phyloP scores from a whole-genome alignment of 2,797 vertebrate species.

The Hyperoplus immaculatus region DNA sequence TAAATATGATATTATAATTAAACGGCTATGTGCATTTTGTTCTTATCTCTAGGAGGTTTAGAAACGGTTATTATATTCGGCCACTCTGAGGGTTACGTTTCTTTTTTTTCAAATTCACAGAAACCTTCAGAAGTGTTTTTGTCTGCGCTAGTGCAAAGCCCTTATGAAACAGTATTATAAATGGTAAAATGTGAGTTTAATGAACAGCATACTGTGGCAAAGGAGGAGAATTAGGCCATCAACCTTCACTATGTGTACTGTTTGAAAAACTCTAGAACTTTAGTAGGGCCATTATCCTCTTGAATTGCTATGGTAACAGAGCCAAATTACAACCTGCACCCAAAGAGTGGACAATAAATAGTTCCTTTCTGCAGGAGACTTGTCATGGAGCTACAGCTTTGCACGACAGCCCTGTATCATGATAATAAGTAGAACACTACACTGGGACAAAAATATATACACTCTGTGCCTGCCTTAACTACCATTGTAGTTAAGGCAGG shows the following conservation, averaged over 20 bases:
- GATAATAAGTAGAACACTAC: not conserved
- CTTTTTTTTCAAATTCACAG: constrained; percentile 41
- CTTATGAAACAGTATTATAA: constrained; percentile 22
- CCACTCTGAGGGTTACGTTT: constrained; percentile 13
- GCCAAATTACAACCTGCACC: constrained; percentile 70
- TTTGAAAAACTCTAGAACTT: constrained; percentile 37
- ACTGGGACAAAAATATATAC: not conserved
- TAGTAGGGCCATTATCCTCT: constrained; percentile 59
- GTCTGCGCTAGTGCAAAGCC: not conserved
- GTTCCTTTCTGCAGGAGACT: constrained; percentile 33
- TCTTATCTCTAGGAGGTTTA: constrained; percentile 34
- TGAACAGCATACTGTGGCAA: constrained; percentile 30
- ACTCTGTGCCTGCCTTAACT: not conserved
- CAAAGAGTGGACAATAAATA: constrained; percentile 57
- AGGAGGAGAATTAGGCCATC: constrained; percentile 39
- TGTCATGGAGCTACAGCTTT: not conserved
- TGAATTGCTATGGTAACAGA: constrained; percentile 66
- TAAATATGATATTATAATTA: constrained; percentile 34
- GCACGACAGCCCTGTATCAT: constrained; percentile 5
- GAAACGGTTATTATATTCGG: constrained; percentile 21
- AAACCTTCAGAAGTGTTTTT: constrained; percentile 25
- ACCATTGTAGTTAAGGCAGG: not conserved
- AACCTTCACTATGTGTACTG: constrained; percentile 49
- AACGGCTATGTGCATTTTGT: not conserved
- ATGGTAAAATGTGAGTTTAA: constrained; percentile 42